Base-by-base conservation (phyloP, 92 coral and sea anemone species). In the Umimayanthus kanabou region DNA sequence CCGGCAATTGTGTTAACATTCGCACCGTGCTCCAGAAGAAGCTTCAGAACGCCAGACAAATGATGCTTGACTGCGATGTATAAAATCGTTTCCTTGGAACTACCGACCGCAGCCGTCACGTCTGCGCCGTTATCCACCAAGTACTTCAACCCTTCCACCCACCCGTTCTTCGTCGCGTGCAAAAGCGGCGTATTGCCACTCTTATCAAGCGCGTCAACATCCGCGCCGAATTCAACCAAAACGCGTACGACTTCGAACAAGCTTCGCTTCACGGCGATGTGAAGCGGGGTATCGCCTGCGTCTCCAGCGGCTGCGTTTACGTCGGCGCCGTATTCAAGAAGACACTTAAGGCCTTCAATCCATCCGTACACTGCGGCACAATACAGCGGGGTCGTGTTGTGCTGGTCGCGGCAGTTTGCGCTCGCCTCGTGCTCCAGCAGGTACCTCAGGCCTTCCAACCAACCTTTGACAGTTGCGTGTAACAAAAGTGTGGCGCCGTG, bases 291-390 rank as follows among this genome's bases (percentile, higher is more conserved):
- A 26, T 83, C 87, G 58, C 30, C 78, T 18, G 73, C 87, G 29
- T 83, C 87, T 20, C 87, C 87, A 26, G 87, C 87, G 2, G 69
- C 66, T 49, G 42, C 33, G 76, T 83, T 83, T 50, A 83, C 87
- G 43, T 83, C 78, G 25, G 87, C 87, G 77, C 77, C 77, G 28
- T 83, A 66, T 83, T 83, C 15, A 20, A 83, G 87, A 71, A 83
- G 87, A 25, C 87, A 83, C 26, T 72, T 71, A 28, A 83, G 45
- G 18, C 87, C 87, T 47, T 83, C 87, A 83, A 45, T 70, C 87
- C 87, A 83, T 9, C 87, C 87, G 45, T 83, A 83, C 20, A 83
- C 78, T 8, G 87, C 87, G 58, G 87, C 87, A 67, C 87, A 83
- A 18, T 83, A 83, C 65, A 83, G 43, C 22, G 87, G 87, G 9